Evolutionary conservation across 2,888 invertebrate species (phyloP).

Genomic region (Lycaena phlaeas): DNA sequence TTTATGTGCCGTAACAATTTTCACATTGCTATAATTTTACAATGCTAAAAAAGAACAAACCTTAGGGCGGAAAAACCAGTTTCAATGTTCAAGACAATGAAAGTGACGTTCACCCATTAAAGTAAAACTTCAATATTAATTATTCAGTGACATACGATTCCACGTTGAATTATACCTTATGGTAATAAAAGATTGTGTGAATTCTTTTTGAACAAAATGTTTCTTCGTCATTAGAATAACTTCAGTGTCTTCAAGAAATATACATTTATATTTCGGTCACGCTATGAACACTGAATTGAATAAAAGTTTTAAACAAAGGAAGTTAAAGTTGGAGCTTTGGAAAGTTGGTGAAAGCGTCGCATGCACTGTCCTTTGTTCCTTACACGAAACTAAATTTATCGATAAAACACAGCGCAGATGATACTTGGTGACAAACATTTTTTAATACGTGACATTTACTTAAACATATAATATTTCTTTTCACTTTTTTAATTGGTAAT

Average conservation of each 20-base stretch:
- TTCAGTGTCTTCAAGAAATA: neutral
- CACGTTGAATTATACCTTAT: too few relatives aligned
- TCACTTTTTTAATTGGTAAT: too few relatives aligned
- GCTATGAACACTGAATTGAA: slow-evolving; percentile 19
- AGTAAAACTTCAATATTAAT: too few relatives aligned
- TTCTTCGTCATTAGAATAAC: too few relatives aligned
- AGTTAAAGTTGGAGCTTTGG: slow-evolving; percentile 16
- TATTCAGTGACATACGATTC: too few relatives aligned
- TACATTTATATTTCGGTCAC: slow-evolving; percentile 21
- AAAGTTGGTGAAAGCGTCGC: slow-evolving; percentile 7
- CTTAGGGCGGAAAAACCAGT: too few relatives aligned
- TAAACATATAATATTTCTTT: too few relatives aligned
- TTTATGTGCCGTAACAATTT: too few relatives aligned
- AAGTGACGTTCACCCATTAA: too few relatives aligned
- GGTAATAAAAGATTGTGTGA: neutral
- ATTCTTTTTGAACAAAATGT: neutral
- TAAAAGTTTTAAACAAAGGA: slow-evolving; percentile 22
- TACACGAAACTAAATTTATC: slow-evolving; percentile 1
- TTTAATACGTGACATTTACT: neutral
- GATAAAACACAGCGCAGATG: neutral
- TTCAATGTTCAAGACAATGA: too few relatives aligned
- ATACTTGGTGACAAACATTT: neutral
- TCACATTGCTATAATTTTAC: too few relatives aligned
- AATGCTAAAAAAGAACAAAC: too few relatives aligned
- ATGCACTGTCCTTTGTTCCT: slow-evolving; percentile 6